phyloP scores from a whole-genome alignment of 2,888 invertebrate species.

The Spodoptera picta region DNA sequence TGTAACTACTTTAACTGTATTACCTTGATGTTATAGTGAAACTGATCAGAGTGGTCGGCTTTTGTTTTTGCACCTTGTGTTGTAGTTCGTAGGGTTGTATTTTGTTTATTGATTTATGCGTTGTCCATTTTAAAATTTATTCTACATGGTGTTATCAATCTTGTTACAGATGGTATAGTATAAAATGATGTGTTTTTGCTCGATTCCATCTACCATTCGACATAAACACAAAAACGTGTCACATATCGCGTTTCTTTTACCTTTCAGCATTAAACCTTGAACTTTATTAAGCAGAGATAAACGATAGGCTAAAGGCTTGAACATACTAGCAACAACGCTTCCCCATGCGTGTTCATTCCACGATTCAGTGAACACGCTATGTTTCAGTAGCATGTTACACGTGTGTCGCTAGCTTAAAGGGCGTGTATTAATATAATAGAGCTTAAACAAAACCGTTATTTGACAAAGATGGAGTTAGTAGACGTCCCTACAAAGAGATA shows the following conservation, averaged over 20 bases:
- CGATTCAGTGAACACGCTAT: constrained; percentile 20
- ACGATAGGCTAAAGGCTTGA: constrained; percentile 10
- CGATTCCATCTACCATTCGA: not conserved
- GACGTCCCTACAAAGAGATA: constrained; percentile 13
- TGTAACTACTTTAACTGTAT: constrained; percentile 36
- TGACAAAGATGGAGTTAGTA: constrained; percentile 21
- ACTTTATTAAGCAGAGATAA: constrained; percentile 15
- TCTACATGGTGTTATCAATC: too few species aligned
- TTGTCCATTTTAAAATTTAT: not conserved
- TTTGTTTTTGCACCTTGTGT: constrained; percentile 6
- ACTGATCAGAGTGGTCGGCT: constrained; percentile 6
- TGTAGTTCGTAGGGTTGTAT: not conserved
- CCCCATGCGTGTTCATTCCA: constrained; percentile 14
- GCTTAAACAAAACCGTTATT: constrained; percentile 34
- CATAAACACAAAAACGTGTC: constrained; percentile 12
- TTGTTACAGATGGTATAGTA: too few species aligned
- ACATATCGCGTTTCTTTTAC: constrained; percentile 1
- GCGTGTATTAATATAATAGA: constrained; percentile 7
- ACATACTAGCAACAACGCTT: constrained; percentile 15
- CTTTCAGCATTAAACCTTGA: constrained; percentile 24
- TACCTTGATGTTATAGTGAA: constrained; percentile 20
- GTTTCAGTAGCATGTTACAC: not conserved
- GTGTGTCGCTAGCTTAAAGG: constrained; percentile 19
- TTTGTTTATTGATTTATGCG: constrained; percentile 9
- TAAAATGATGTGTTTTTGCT: not conserved